phyloP scores from a whole-genome alignment of 2,797 vertebrate species.

The Falco naumanni region DNA sequence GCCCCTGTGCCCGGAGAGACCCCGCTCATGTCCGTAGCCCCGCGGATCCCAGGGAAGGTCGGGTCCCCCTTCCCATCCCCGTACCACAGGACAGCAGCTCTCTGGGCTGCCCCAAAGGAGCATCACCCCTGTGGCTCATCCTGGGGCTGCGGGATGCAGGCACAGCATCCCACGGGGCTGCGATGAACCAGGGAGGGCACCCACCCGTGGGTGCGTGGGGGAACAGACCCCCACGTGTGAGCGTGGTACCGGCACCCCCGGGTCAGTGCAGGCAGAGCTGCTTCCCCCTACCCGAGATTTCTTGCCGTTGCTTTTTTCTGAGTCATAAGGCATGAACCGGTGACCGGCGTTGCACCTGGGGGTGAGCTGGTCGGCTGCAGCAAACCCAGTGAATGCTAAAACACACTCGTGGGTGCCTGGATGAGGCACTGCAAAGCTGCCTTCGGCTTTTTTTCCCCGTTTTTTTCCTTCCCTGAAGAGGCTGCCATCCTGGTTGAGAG shows the following conservation, averaged over 20 bases:
- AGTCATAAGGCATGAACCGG: not conserved
- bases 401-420: not conserved
- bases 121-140: not conserved
- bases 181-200: not conserved
- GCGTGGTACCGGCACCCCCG: not conserved
- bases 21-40: not conserved
- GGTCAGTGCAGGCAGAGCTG: not conserved
- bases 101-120: not conserved
- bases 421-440: not conserved
- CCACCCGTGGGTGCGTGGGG: not conserved
- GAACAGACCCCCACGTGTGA: not conserved
- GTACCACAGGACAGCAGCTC: not conserved
- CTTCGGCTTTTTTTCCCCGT: not conserved
- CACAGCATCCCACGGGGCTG: not conserved
- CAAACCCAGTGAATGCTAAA: not conserved
- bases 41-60: rapidly evolving
- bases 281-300: not conserved
- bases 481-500: not conserved
- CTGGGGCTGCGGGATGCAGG: not conserved
- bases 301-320: not conserved
- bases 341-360: not conserved
- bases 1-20: not conserved
- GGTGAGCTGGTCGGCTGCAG: not conserved
- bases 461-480: not conserved
- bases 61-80: not conserved